These are phyloP conservation scores for Dendroctonus valens DNA, from an alignment of 1,140 invertebrate species.

Conservation along the genomic window DNA sequence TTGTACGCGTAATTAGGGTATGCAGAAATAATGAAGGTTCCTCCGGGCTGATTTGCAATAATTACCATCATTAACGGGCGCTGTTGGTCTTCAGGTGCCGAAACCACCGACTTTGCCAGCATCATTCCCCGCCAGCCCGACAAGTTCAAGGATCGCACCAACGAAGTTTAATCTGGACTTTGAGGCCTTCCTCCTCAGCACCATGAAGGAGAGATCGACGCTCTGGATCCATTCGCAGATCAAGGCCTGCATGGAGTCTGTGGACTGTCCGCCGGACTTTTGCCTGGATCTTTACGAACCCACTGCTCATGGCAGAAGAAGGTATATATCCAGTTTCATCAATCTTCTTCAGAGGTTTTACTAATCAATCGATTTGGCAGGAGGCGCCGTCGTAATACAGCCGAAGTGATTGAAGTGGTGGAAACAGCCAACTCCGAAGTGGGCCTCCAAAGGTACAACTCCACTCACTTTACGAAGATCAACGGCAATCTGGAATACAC, in stretches of 20 bases:
- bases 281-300: slow-evolving; percentile 81
- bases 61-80: background rate
- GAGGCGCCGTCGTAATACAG: slow-evolving; percentile 22
- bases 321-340: slow-evolving; percentile 26
- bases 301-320: slow-evolving; percentile 71
- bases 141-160: slow-evolving; percentile 72
- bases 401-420: slow-evolving; percentile 49
- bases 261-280: slow-evolving; percentile 82
- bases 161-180: slow-evolving; percentile 85
- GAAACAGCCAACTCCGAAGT: slow-evolving; percentile 45
- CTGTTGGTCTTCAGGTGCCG: slow-evolving; percentile 60
- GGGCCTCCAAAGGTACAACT: slow-evolving; percentile 55
- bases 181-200: slow-evolving; percentile 80
- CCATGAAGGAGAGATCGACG: slow-evolving; percentile 78
- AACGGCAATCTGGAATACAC: slow-evolving; percentile 85
- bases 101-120: slow-evolving; percentile 77
- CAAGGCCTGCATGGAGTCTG: slow-evolving; percentile 81
- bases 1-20: slow-evolving; percentile 7
- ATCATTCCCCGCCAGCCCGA: slow-evolving; percentile 85
- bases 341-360: background rate
- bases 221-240: slow-evolving; percentile 85
- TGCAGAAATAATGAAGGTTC: slow-evolving; percentile 12
- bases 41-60: slow-evolving; percentile 7
- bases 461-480: slow-evolving; percentile 70
- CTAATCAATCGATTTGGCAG: background rate